A percentile compares a stretch with the other conserved stretches of the same genome.
Evolutionary conservation across 2,888 invertebrate species (phyloP).

Genomic region (Serrognathus titanus): DNA sequence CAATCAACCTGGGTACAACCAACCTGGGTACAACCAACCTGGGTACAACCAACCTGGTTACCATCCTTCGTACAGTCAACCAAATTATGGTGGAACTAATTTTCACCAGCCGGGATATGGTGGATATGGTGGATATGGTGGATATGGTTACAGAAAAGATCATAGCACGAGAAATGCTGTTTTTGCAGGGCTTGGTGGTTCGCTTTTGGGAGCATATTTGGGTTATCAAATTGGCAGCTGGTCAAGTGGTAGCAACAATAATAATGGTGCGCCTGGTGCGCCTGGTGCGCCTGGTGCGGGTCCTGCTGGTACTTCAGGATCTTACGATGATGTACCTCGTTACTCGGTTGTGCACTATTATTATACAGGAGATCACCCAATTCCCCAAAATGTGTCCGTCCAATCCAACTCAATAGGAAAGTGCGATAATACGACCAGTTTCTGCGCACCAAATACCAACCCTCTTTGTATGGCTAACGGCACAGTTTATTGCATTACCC

Average conservation of each 20-base stretch:
- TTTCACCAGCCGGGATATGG: slow-evolving; percentile 3
- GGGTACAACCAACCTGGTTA: slow-evolving; percentile 11
- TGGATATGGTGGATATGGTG: background rate
- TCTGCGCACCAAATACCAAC: slow-evolving; percentile 42
- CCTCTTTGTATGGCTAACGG: slow-evolving; percentile 45
- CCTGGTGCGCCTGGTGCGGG: slow-evolving; percentile 2
- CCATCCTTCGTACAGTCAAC: background rate
- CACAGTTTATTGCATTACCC: slow-evolving; percentile 45
- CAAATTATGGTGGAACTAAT: slow-evolving; percentile 1
- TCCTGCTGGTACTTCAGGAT: slow-evolving; percentile 3
- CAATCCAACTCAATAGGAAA: slow-evolving; percentile 39
- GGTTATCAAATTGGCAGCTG: slow-evolving; percentile 15
- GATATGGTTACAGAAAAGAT: slow-evolving; percentile 7
- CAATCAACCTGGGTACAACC: slow-evolving; percentile 8
- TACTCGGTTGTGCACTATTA: slow-evolving; percentile 44
- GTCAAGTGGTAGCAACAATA: slow-evolving; percentile 2
- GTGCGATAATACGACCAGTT: slow-evolving; percentile 40
- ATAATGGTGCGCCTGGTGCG: slow-evolving; percentile 7
- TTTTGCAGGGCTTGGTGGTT: slow-evolving; percentile 16
- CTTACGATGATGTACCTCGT: slow-evolving; percentile 26
- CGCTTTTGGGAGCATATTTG: slow-evolving; percentile 15
- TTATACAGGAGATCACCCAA: slow-evolving; percentile 37
- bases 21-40: slow-evolving; percentile 13
- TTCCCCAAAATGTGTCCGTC: slow-evolving; percentile 36
- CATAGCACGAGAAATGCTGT: slow-evolving; percentile 15